phyloP scores from a whole-genome alignment of 2,113 vertebrate species.

The Thymallus thymallus region DNA sequence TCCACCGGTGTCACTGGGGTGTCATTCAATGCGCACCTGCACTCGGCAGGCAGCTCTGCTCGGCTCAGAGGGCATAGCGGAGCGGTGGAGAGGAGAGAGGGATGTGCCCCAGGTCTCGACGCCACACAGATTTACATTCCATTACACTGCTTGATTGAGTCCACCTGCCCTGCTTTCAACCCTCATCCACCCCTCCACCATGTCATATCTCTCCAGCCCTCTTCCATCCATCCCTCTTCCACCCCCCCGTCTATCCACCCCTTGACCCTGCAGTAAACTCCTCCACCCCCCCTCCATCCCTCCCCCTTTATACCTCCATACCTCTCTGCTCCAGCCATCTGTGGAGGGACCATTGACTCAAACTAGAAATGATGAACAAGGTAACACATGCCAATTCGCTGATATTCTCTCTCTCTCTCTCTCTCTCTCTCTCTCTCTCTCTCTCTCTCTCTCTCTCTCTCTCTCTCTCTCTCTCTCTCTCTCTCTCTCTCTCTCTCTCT shows the following conservation, averaged over 20 bases:
- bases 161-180: conserved; percentile 51
- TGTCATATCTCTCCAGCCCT: too few species aligned
- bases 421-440: not conserved
- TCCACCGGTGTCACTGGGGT: conserved; percentile 23
- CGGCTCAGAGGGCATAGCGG: conserved; percentile 34
- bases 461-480: not conserved
- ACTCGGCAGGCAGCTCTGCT: conserved; percentile 26
- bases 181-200: conserved; percentile 10
- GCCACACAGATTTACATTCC: conserved; percentile 62
- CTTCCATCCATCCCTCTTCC: too few species aligned
- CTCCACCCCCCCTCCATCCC: conserved; percentile 35
- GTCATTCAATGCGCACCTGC: conserved; percentile 55
- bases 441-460: not conserved
- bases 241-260: not conserved
- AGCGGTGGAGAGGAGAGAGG: conserved; percentile 22
- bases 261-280: conserved; percentile 18
- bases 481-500: not conserved
- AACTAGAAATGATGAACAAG: conserved; percentile 50
- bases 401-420: conserved; percentile 10
- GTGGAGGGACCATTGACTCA: conserved; percentile 38
- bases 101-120: conserved; percentile 35
- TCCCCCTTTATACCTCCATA: conserved; percentile 11
- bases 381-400: conserved; percentile 35
- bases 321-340: conserved; percentile 50
- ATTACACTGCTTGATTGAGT: conserved; percentile 65